Conservation (phyloP, 2,113 vertebrate genomes). For the Neogobius melanostomus region DNA sequence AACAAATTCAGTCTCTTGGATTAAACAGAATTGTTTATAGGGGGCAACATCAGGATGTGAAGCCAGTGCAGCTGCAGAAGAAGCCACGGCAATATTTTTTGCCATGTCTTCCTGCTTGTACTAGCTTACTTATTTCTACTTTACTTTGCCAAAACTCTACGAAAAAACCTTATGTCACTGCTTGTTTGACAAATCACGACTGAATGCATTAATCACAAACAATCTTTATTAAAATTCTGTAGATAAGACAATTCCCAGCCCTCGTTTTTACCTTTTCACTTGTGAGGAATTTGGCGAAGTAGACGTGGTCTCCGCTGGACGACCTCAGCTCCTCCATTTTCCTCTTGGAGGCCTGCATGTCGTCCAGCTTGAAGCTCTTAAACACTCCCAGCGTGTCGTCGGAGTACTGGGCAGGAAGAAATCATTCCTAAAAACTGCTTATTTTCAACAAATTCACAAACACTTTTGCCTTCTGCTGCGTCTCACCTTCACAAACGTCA, state of each 20-base stretch:
- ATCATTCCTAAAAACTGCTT: background rate
- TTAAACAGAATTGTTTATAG: too few species aligned
- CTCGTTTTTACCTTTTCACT: conserved; percentile 89
- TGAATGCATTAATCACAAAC: background rate
- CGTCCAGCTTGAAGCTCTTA: conserved; percentile 97
- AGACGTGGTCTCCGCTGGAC: conserved; percentile 89
- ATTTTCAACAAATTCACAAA: too few species aligned
- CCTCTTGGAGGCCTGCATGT: conserved; percentile 94
- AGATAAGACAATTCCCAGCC: background rate
- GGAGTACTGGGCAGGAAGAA: conserved; percentile 80
- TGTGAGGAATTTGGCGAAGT: conserved; percentile 98
- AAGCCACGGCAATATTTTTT: too few species aligned
- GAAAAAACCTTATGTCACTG: too few species aligned
- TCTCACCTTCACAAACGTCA: conserved; percentile 94
- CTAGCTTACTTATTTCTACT: too few species aligned
- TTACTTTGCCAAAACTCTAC: too few species aligned
- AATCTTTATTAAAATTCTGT: too few species aligned
- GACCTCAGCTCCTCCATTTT: conserved; percentile 93
- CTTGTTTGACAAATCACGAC: too few species aligned
- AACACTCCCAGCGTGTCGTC: conserved; percentile 97
- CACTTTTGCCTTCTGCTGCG: background rate
- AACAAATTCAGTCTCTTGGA: too few species aligned
- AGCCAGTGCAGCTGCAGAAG: too few species aligned
- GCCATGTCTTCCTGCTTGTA: too few species aligned
- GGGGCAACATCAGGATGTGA: too few species aligned